Percentiles rank a stretch among this genome's conserved stretches.
Conservation (phyloP, 2,888 invertebrate genomes). For the Drosophila gaucha region DNA sequence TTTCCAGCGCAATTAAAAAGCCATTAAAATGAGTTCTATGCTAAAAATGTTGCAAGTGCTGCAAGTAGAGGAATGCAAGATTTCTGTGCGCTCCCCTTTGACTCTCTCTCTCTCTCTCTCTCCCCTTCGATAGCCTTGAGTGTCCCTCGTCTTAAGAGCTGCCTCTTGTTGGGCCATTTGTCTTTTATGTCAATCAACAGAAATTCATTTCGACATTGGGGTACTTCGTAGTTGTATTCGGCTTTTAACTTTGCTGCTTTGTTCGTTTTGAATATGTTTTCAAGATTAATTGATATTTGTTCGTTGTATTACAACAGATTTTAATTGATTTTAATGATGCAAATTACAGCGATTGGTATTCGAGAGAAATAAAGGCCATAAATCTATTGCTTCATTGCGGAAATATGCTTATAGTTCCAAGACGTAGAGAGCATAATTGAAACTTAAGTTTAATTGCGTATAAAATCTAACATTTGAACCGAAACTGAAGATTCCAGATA, state of each 20-base stretch:
- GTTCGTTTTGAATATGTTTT: constrained; percentile 38
- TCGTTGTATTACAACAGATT: constrained; percentile 45
- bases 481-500: too few relatives aligned
- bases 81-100: constrained; percentile 1
- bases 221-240: constrained; percentile 6
- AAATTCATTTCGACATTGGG: constrained; percentile 47
- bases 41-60: constrained; percentile 33
- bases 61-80: constrained; percentile 26
- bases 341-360: constrained; percentile 7
- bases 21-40: constrained; percentile 53
- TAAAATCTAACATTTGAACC: neutral
- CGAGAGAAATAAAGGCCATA: neutral
- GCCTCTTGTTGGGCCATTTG: constrained; percentile 33
- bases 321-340: constrained; percentile 53
- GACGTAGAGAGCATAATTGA: neutral
- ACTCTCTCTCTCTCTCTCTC: neutral
- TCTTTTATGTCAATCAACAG: constrained; percentile 61
- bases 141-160: constrained; percentile 10
- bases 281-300: constrained; percentile 41
- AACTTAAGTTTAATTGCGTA: neutral
- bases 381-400: constrained; percentile 10
- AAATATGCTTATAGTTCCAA: constrained; percentile 1
- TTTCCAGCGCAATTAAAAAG: constrained; percentile 55
- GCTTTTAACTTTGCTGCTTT: neutral
- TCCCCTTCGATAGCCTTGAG: constrained; percentile 24